phyloP scores from a whole-genome alignment of 2,113 vertebrate species.

The Axis porcinus region DNA sequence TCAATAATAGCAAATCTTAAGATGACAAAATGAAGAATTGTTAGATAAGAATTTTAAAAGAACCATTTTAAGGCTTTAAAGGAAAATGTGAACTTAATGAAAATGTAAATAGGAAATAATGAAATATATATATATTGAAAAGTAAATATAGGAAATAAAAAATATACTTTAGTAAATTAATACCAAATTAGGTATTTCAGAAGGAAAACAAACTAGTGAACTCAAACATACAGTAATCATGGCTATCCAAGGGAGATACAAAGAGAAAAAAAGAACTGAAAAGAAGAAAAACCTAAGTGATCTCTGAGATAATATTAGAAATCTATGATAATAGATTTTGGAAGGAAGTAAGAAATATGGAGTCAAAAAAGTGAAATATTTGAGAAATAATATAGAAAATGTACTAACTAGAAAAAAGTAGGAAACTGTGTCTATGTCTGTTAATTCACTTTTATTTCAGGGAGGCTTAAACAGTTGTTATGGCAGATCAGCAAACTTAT shows the following conservation, averaged over 20 bases:
- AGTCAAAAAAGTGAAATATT: neutral
- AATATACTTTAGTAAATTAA: neutral
- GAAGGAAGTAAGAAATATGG: neutral
- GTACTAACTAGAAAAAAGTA: neutral
- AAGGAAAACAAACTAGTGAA: neutral
- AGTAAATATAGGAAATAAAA: neutral
- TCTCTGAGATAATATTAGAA: neutral
- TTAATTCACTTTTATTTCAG: neutral
- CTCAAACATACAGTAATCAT: neutral
- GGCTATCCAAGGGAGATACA: neutral
- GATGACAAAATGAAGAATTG: neutral
- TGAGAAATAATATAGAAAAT: neutral
- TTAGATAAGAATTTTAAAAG: neutral
- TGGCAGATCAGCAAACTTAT: neutral
- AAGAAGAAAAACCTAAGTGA: neutral
- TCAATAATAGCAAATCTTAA: neutral
- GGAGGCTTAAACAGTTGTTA: neutral
- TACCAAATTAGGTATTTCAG: neutral
- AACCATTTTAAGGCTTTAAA: neutral
- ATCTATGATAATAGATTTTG: neutral
- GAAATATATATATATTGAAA: neutral
- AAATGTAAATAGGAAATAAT: neutral
- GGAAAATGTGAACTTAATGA: neutral
- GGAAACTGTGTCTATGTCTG: neutral
- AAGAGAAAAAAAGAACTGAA: neutral